phyloP scores from a whole-genome alignment of 37 sponge, comb jelly and placozoan genomes.

The Geodia barretti region DNA sequence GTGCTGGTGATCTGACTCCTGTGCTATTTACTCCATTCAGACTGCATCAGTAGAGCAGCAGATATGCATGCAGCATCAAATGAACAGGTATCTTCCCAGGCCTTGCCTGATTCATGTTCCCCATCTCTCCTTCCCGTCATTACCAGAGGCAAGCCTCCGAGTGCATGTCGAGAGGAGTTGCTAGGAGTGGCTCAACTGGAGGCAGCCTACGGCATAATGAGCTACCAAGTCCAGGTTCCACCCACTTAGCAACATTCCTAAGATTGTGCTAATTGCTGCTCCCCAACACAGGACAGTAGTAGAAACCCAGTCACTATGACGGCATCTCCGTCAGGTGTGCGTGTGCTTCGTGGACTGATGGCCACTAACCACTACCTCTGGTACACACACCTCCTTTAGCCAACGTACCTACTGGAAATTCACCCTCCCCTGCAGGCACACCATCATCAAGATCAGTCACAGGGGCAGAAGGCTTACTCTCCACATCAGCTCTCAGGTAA shows the following conservation, averaged over 20 bases:
- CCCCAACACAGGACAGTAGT: conserved; percentile 17
- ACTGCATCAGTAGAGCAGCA: neutral
- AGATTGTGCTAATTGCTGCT: too few relatives aligned
- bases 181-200: conserved; percentile 59
- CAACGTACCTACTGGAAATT: neutral
- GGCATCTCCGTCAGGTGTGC: conserved; percentile 16
- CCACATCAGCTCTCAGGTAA: conserved; percentile 28
- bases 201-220: conserved; percentile 34
- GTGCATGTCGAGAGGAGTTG: conserved; percentile 45
- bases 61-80: neutral
- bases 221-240: conserved; percentile 55
- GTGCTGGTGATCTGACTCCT: too few relatives aligned
- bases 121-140: neutral
- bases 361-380: neutral
- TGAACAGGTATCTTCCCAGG: neutral
- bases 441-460: neutral
- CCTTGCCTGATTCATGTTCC: neutral
- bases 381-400: neutral
- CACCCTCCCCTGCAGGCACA: conserved; percentile 4
- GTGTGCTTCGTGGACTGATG: conserved; percentile 12
- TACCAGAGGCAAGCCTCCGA: conserved; percentile 38
- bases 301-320: conserved; percentile 17
- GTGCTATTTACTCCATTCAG: neutral
- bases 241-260: too few relatives aligned
- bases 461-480: conserved; percentile 12